Percentiles rank a stretch among this genome's conserved stretches.
Evolutionary conservation across 1,140 invertebrate species (phyloP).

Genomic region (Cherax destructor): DNA sequence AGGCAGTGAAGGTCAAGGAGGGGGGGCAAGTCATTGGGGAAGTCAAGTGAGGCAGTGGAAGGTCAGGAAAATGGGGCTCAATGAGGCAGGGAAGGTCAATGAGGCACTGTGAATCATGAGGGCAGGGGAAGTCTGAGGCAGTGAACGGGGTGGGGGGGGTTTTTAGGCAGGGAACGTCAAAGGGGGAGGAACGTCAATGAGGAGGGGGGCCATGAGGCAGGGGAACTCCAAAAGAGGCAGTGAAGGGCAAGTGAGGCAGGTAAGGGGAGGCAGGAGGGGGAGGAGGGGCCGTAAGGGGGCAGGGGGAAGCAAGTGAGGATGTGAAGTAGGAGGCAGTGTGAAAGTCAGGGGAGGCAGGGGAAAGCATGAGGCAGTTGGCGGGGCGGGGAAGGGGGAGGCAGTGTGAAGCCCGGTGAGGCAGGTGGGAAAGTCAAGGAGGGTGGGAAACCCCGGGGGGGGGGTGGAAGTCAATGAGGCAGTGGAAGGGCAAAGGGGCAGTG

Average conservation of each 20-base stretch:
- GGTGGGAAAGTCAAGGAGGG: background rate
- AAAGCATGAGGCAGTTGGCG: background rate
- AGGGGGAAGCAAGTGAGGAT: background rate
- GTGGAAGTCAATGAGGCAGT: background rate
- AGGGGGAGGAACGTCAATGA: background rate
- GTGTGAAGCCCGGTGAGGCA: background rate
- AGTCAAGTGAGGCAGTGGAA: background rate
- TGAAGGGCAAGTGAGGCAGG: no score
- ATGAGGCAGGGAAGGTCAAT: background rate
- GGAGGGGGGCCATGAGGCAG: background rate
- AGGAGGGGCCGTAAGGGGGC: no score
- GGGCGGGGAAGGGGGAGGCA: background rate
- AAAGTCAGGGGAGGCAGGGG: background rate
- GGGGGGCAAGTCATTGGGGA: background rate
- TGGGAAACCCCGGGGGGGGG: background rate
- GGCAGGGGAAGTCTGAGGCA: background rate
- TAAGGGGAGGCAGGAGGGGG: no score
- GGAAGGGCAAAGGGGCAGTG: background rate
- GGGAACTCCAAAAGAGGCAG: background rate
- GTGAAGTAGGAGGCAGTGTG: background rate
- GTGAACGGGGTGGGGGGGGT: background rate
- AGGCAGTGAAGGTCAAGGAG: background rate
- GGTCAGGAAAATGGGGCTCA: background rate
- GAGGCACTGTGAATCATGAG: background rate
- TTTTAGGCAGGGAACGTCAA: background rate